These are phyloP conservation scores for Hiodon alosoides DNA, from an alignment of 2,113 vertebrate species.

Conservation along the genomic window DNA sequence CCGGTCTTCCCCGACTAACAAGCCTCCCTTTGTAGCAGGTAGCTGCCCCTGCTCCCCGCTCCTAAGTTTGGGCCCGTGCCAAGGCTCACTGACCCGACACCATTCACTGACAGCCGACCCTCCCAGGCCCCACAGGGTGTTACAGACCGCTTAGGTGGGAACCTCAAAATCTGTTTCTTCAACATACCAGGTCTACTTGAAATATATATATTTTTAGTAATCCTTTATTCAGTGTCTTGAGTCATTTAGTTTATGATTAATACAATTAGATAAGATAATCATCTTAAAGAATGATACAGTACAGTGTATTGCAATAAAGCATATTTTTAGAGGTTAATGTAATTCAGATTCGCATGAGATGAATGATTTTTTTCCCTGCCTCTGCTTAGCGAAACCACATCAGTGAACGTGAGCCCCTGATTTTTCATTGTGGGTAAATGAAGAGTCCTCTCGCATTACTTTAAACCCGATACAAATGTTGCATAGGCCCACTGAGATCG, in stretches of 20 bases:
- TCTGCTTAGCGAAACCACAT: conserved; percentile 24
- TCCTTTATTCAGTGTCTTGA: no score
- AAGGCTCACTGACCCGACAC: conserved; percentile 8
- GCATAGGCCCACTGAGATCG: neutral
- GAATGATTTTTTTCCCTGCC: neutral
- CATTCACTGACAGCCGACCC: neutral
- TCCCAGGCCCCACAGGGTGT: no score
- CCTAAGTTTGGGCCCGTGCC: conserved; percentile 6
- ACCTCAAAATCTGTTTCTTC: neutral
- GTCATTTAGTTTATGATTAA: no score
- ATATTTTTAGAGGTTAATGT: no score
- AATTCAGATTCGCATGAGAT: no score
- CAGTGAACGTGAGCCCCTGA: conserved; percentile 25
- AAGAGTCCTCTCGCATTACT: conserved; percentile 21
- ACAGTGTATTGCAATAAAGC: no score
- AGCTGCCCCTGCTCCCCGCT: neutral
- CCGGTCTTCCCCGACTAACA: conserved; percentile 3
- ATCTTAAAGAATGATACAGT: no score
- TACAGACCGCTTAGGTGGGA: neutral
- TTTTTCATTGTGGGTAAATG: conserved; percentile 16
- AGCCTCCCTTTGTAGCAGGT: conserved; percentile 16
- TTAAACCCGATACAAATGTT: conserved; percentile 23
- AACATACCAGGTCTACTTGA: neutral
- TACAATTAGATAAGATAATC: no score
- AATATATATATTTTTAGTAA: no score